Conservation (phyloP, 2,113 vertebrate genomes). For the Heterochromis multidens region DNA sequence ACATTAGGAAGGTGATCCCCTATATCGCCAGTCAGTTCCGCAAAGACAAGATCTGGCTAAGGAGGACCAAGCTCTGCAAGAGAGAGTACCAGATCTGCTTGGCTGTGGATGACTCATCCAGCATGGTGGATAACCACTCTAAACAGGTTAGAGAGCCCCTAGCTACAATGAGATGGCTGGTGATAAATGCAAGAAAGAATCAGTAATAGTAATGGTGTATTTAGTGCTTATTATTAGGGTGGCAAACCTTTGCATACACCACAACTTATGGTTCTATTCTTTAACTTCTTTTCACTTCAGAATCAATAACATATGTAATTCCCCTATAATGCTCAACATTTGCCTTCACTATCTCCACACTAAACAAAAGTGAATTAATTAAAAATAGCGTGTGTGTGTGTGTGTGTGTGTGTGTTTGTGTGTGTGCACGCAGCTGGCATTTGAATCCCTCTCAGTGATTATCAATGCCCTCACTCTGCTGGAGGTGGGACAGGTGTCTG, state of each 20-base stretch:
- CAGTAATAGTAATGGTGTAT: background rate
- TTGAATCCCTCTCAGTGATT: slow-evolving; percentile 95
- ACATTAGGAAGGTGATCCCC: slow-evolving; percentile 98
- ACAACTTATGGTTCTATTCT: background rate
- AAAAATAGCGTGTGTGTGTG: background rate
- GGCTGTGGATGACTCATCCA: slow-evolving; percentile 96
- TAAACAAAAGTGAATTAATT: background rate
- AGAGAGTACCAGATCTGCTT: slow-evolving; percentile 96
- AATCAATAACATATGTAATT: background rate
- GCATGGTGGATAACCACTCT: slow-evolving; percentile 97
- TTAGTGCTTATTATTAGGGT: background rate
- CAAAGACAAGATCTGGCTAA: slow-evolving; percentile 98
- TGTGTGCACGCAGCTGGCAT: slow-evolving; percentile 82
- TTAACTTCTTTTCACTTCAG: background rate
- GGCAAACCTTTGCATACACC: too few relatives aligned
- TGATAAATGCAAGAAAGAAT: background rate
- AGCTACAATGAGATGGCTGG: background rate
- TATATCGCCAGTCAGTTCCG: slow-evolving; percentile 98
- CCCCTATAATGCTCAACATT: background rate
- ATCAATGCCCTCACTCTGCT: slow-evolving; percentile 91
- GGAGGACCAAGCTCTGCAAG: slow-evolving; percentile 96
- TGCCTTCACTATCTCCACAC: background rate
- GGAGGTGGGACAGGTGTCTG: slow-evolving; percentile 94
- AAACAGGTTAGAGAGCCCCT: slow-evolving; percentile 84
- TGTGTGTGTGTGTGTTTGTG: background rate